A percentile compares a stretch with the other conserved stretches of the same genome.
phyloP scores from a whole-genome alignment of 1,140 invertebrate genomes.

The Amphibalanus amphitrite region DNA sequence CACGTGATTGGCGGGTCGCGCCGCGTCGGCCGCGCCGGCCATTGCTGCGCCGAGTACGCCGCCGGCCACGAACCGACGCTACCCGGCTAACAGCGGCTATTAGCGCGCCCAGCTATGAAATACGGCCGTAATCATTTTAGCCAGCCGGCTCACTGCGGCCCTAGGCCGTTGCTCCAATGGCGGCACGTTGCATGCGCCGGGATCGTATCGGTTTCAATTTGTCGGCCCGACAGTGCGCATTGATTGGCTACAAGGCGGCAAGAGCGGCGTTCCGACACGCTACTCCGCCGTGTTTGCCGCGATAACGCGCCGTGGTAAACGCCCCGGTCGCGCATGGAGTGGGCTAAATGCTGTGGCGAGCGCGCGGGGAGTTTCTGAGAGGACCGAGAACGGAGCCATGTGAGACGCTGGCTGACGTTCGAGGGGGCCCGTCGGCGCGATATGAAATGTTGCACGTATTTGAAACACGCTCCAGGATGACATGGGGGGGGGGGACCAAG shows the following conservation, averaged over 20 bases:
- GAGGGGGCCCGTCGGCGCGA: no score
- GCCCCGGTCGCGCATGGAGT: not conserved
- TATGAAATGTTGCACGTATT: no score
- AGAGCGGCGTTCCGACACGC: not conserved
- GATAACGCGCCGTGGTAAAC: not conserved
- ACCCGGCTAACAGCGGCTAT: not conserved
- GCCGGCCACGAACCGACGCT: no score
- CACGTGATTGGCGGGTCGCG: no score
- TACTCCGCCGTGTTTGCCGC: not conserved
- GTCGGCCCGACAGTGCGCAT: not conserved
- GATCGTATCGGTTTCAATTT: slow-evolving; percentile 3
- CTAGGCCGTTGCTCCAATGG: not conserved
- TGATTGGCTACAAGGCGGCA: not conserved
- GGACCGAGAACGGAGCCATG: not conserved
- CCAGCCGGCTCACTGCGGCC: not conserved
- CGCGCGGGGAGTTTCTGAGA: no score
- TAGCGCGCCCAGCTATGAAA: not conserved
- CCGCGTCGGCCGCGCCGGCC: no score
- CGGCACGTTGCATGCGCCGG: not conserved
- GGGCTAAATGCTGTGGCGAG: not conserved
- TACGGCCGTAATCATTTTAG: not conserved
- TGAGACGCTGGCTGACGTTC: no score
- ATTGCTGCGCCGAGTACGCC: not conserved
- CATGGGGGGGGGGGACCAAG: no score
- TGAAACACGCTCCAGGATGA: no score